Evolutionary conservation across 2,797 vertebrate genomes (phyloP).

Genomic region (Emydoidea blandingii): DNA sequence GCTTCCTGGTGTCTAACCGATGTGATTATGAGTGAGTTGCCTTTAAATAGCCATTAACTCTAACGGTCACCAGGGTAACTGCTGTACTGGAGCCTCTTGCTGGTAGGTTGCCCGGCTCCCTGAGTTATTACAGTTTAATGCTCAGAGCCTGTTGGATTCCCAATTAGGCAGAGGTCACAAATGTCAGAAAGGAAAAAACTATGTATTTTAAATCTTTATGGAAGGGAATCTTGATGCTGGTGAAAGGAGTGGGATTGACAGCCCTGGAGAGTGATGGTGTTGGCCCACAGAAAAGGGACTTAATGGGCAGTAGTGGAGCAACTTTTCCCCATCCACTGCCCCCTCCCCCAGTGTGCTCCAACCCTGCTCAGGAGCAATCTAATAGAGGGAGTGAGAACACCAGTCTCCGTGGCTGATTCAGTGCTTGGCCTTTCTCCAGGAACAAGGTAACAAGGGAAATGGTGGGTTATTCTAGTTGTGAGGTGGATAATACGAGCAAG

Average conservation of each 20-base stretch:
- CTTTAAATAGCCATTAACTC: conserved; percentile 66
- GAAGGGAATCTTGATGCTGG: not conserved
- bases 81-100: conserved; percentile 37
- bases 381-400: not conserved
- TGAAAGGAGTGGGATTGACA: not conserved
- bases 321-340: not conserved
- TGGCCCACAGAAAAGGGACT: not conserved
- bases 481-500: not conserved
- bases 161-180: not conserved
- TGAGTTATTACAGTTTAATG: conserved; percentile 11
- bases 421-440: not conserved
- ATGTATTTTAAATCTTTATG: not conserved
- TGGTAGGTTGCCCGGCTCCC: conserved; percentile 49
- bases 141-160: conserved; percentile 39
- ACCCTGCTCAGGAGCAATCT: not conserved
- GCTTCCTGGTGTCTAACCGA: conserved; percentile 43
- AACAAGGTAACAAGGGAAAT: not conserved
- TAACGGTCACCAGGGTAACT: conserved; percentile 73
- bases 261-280: not conserved
- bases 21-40: conserved; percentile 61
- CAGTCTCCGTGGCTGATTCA: not conserved
- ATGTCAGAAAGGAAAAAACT: not conserved
- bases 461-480: not conserved
- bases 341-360: not conserved
- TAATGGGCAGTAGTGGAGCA: not conserved